Evolutionary conservation across 2,888 invertebrate species (phyloP).

Genomic region (Erynnis tages): DNA sequence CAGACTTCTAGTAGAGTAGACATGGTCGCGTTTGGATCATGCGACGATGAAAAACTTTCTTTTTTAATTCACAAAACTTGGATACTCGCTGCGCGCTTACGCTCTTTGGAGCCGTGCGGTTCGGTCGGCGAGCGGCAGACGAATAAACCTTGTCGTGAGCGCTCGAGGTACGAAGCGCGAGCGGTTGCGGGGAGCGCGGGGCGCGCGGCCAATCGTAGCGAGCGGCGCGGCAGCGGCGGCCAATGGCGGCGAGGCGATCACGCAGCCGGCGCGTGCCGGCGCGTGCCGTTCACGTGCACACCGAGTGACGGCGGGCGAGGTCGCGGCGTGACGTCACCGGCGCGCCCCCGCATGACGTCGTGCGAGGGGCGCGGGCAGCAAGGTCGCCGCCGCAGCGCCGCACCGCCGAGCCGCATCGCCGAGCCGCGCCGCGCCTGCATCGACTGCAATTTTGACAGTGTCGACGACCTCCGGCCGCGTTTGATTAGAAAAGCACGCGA

Average conservation of each 20-base stretch:
- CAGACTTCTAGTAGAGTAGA: conserved; percentile 73
- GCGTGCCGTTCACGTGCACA: conserved; percentile 93
- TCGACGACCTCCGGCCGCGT: conserved; percentile 44
- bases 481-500: conserved; percentile 35
- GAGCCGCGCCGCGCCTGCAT: conserved; percentile 33
- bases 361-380: conserved; percentile 55
- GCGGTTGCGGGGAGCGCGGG: conserved; percentile 71
- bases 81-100: conserved; percentile 51
- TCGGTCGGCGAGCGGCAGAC: conserved; percentile 68
- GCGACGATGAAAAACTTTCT: conserved; percentile 65
- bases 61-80: conserved; percentile 76
- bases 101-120: conserved; percentile 68
- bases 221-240: conserved; percentile 87
- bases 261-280: conserved; percentile 88
- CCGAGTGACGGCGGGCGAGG: conserved; percentile 83
- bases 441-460: conserved; percentile 31
- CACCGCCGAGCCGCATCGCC: conserved; percentile 32
- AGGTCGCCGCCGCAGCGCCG: conserved; percentile 51
- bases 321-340: conserved; percentile 83
- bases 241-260: conserved; percentile 84
- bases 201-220: conserved; percentile 81
- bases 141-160: conserved; percentile 73
- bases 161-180: conserved; percentile 73
- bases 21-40: conserved; percentile 64
- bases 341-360: conserved; percentile 79